Evolutionary conservation across 1,140 invertebrate species (phyloP).

Genomic region (Parapsyche elsis): DNA sequence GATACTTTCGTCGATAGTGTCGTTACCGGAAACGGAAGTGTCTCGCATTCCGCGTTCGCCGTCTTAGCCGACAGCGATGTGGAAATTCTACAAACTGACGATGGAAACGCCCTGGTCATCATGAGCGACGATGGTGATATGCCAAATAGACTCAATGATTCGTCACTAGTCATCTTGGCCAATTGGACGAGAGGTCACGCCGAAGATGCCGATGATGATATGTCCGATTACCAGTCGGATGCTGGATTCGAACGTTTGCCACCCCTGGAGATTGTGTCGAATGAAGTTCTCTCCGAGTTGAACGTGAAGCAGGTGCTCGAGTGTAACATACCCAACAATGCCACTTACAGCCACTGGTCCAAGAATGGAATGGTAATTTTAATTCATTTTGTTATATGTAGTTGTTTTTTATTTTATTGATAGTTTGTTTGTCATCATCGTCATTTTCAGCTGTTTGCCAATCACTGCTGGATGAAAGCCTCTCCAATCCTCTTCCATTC

Average conservation of each 20-base stretch:
- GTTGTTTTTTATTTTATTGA: no score
- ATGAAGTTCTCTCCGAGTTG: conserved; percentile 52
- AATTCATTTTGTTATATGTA: no score
- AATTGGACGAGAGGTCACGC: conserved; percentile 10
- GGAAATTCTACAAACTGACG: conserved; percentile 29
- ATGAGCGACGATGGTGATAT: no score
- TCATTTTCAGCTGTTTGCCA: no score
- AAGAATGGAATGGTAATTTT: conserved; percentile 50
- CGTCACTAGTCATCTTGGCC: background rate
- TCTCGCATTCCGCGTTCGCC: background rate
- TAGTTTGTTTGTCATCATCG: no score
- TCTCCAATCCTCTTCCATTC: no score
- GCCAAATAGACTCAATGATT: no score
- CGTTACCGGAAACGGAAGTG: background rate
- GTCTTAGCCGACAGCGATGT: conserved; percentile 26
- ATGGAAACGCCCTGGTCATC: conserved; percentile 28
- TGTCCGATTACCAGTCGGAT: conserved; percentile 47
- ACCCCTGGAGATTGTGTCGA: conserved; percentile 42
- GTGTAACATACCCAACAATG: conserved; percentile 50
- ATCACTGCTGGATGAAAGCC: no score
- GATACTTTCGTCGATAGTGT: background rate
- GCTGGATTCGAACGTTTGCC: conserved; percentile 49
- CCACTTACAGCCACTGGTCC: conserved; percentile 49
- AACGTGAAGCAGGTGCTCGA: conserved; percentile 53
- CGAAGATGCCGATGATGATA: background rate